Conservation (phyloP, 2,797 vertebrate genomes). For the Micropoecilia bifurca region DNA sequence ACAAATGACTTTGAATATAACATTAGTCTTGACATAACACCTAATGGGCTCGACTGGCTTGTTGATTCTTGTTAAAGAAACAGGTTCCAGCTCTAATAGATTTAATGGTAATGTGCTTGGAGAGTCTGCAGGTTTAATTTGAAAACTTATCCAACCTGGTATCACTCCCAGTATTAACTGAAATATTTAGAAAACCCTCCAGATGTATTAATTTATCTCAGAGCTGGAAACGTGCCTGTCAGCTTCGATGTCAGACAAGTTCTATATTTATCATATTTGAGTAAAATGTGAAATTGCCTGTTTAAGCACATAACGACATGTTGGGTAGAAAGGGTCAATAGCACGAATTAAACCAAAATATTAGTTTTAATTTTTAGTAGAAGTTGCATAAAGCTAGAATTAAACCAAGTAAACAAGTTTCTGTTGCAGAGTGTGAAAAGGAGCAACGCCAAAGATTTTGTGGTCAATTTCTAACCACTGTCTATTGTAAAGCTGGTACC, state of each 20-base stretch:
- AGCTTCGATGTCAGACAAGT: neutral
- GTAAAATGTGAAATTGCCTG: neutral
- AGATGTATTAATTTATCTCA: neutral
- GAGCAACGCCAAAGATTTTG: neutral
- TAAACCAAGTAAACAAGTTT: neutral
- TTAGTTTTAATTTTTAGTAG: neutral
- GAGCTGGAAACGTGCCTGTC: neutral
- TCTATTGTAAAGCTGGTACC: neutral
- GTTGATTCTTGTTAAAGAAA: conserved; percentile 5
- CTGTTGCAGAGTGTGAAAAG: neutral
- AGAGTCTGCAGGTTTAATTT: conserved; percentile 30
- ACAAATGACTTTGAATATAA: conserved; percentile 15
- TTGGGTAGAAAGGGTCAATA: neutral
- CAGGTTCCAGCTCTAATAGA: neutral
- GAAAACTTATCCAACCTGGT: neutral
- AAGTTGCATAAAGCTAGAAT: neutral
- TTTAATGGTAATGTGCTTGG: conserved; percentile 11
- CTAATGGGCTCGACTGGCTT: neutral
- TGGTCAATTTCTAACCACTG: neutral
- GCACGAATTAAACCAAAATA: neutral
- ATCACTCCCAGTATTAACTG: conserved; percentile 5
- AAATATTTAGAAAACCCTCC: neutral
- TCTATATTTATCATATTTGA: neutral
- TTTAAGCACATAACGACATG: neutral
- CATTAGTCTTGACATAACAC: neutral